Evolutionary conservation across 2,797 vertebrate genomes (phyloP), one percentile per base, ranked within the genome.

Genomic region (Pipistrellus kuhlii): DNA sequence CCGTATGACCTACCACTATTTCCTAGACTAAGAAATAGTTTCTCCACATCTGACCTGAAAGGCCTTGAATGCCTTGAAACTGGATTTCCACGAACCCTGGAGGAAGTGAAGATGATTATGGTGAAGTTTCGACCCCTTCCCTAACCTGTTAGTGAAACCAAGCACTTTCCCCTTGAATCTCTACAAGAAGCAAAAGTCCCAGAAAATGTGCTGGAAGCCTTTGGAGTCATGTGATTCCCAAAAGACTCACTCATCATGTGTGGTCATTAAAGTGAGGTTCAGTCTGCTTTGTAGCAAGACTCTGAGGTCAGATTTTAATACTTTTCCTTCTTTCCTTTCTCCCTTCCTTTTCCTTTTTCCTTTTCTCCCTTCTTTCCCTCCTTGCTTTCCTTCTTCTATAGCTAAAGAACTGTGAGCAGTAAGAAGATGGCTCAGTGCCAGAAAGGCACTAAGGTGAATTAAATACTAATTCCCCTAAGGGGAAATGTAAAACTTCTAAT

Each of bases 401-500:
- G 25, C 77, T 87, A 91, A 85, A 30, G 78, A 71, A 77, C 32
- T 35, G 20, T 14, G 57, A 80, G 6, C 66, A 72, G 53, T 14
- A 66, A 62, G 77, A 76, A 46, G 35, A 62, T 85, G 94, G 92
- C 95, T 71, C 38, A 51, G 9, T 71, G 85, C 90, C 91, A 83
- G 59, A 75, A 85, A 94, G 91, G 62, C 2, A 5, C 76, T 88
- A 90, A 96, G 85, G 93, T 89, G 78, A 90, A 72, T 94, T 66
- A 93, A 93, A 89, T 80, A 77, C 73, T 8, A 93, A 85, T 84
- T 93, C 62, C 94, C 89, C 94, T 89, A 17, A 78, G 85, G 94
- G 94, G 35, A 91, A 92, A 92, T 94, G 90, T 95, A 93, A 97
- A 86, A 78, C 72, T 95, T 77, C 90, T 97, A 96, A 90, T 92